Conservation (phyloP, 1,140 invertebrate species). For the Lysiphlebus fabarum region DNA sequence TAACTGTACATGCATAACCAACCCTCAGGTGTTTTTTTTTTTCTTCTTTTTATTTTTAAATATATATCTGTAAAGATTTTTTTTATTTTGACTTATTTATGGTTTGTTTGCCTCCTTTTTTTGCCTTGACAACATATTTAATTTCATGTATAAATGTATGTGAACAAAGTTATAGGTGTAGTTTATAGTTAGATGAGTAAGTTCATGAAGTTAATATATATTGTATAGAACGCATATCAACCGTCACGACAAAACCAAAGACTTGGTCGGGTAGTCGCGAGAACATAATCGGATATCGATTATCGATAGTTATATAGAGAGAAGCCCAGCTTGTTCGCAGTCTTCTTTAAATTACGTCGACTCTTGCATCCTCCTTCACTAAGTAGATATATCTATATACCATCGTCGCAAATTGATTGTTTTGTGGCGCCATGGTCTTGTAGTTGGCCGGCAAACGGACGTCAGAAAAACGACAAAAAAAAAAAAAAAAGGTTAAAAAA, state of each 20-base stretch:
- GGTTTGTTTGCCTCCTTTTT: too few relatives aligned
- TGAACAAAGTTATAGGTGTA: not conserved
- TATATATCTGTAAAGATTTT: too few relatives aligned
- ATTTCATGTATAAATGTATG: not conserved
- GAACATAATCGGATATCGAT: conserved; percentile 27
- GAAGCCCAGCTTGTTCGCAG: conserved; percentile 8
- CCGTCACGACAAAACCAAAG: conserved; percentile 20
- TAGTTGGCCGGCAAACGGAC: not conserved
- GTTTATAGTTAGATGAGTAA: not conserved
- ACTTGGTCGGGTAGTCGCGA: conserved; percentile 18
- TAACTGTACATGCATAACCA: too few relatives aligned
- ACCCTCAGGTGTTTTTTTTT: too few relatives aligned
- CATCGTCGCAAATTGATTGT: conserved; percentile 26
- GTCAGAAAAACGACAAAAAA: not conserved
- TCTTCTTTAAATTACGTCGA: conserved; percentile 25
- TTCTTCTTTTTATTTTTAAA: too few relatives aligned
- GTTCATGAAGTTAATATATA: not conserved
- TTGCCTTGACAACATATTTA: too few relatives aligned
- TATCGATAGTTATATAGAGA: conserved; percentile 19
- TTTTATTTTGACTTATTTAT: too few relatives aligned
- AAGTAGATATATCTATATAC: conserved; percentile 27
- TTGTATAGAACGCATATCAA: conserved; percentile 1
- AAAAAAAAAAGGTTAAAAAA: not conserved
- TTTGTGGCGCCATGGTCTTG: conserved; percentile 23
- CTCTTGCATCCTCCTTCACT: conserved; percentile 18